Evolutionary conservation across 2,797 vertebrate species (phyloP).

Genomic region (Sardinella longiceps): DNA sequence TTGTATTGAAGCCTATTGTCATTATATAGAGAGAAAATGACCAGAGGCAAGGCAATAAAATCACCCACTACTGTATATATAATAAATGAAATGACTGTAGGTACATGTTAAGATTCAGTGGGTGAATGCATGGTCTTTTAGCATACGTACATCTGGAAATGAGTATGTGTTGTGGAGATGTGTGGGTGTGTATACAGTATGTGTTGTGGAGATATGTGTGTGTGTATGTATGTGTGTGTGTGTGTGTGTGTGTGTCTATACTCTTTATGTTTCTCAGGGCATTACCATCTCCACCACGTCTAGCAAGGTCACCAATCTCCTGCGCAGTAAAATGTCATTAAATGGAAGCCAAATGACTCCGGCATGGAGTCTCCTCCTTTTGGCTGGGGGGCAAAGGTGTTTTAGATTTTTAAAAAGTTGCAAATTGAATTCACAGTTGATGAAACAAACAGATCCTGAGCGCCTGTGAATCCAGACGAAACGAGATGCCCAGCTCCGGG

Average conservation of each 20-base stretch:
- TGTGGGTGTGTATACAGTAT: no score
- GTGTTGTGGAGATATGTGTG: no score
- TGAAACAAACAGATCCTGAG: slow-evolving; percentile 79
- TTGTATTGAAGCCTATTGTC: not conserved
- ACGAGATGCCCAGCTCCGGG: slow-evolving; percentile 75
- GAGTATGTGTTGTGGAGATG: no score
- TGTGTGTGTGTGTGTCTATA: no score
- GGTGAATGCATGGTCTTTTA: not conserved
- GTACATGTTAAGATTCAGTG: no score
- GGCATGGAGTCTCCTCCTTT: slow-evolving; percentile 57
- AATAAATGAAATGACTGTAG: no score
- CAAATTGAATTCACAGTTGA: slow-evolving; percentile 83
- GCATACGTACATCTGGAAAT: no score
- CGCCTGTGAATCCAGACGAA: slow-evolving; percentile 69
- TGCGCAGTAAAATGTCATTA: slow-evolving; percentile 51
- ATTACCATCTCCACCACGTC: not conserved
- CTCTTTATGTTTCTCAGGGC: not conserved
- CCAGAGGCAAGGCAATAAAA: not conserved
- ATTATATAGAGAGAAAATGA: not conserved
- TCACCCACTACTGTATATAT: no score
- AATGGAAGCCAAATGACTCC: slow-evolving; percentile 55
- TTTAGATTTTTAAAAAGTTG: slow-evolving; percentile 76
- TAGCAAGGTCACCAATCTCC: slow-evolving; percentile 51
- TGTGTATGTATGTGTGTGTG: not conserved
- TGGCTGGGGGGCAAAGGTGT: slow-evolving; percentile 79